Conservation (phyloP, 2,888 invertebrate species). For the Clivina fossor region DNA sequence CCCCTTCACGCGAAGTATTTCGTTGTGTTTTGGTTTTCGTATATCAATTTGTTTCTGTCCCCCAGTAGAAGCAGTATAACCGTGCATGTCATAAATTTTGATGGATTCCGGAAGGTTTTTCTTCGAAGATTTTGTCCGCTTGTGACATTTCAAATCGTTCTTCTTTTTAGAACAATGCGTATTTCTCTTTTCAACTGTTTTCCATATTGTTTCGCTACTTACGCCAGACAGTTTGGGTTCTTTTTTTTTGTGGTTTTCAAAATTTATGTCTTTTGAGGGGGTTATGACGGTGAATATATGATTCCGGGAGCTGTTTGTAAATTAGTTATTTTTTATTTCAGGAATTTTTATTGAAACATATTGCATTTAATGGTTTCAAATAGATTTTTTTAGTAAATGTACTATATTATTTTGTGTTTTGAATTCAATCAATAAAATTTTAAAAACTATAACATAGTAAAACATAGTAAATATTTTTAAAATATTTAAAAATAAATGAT, state of each 20-base stretch:
- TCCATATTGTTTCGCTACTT: constrained; percentile 18
- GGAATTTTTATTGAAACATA: no score
- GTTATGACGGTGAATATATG: constrained; percentile 10
- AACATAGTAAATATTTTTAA: no score
- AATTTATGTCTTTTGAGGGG: no score
- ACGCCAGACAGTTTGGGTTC: neutral
- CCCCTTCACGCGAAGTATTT: constrained; percentile 1
- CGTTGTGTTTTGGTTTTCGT: constrained; percentile 21
- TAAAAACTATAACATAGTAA: no score
- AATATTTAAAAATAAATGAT: no score
- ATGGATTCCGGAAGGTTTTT: constrained; percentile 18
- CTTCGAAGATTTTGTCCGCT: constrained; percentile 23
- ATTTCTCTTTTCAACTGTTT: constrained; percentile 16
- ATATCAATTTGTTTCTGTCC: constrained; percentile 30
- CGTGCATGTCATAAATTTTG: constrained; percentile 24
- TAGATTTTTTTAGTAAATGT: no score
- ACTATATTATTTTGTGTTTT: no score
- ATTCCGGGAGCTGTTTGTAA: constrained; percentile 4
- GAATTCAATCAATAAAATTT: no score
- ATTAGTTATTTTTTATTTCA: no score
- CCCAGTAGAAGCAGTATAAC: neutral
- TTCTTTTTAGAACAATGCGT: constrained; percentile 23
- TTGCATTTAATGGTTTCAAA: no score
- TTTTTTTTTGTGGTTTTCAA: constrained; percentile 2
- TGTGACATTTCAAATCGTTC: constrained; percentile 26